phyloP scores from a whole-genome alignment of 2,797 vertebrate genomes.

The Periparus ater region DNA sequence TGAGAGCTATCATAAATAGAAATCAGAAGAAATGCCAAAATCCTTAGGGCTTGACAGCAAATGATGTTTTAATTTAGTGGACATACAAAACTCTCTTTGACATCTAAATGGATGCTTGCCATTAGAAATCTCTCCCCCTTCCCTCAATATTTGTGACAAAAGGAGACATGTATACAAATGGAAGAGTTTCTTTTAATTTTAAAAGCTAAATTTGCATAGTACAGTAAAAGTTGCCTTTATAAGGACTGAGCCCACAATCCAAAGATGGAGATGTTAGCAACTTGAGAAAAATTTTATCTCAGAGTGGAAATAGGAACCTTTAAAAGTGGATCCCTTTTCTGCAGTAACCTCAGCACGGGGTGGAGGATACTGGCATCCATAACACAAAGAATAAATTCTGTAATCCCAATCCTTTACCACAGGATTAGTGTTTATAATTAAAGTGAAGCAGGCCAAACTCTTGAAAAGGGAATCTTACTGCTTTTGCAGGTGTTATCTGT shows the following conservation, averaged over 20 bases:
- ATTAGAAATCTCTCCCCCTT: conserved; percentile 27
- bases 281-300: background rate
- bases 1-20: conserved; percentile 65
- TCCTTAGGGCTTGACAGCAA: conserved; percentile 55
- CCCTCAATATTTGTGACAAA: background rate
- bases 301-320: background rate
- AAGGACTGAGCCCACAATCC: background rate
- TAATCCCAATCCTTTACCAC: background rate
- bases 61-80: conserved; percentile 63
- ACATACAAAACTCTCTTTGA: conserved; percentile 51
- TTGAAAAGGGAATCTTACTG: background rate
- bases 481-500: background rate
- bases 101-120: conserved; percentile 54
- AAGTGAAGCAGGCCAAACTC: background rate
- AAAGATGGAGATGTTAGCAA: background rate
- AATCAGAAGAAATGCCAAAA: conserved; percentile 57
- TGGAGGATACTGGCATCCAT: background rate
- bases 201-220: conserved; percentile 4
- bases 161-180: background rate
- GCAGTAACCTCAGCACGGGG: background rate
- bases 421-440: background rate
- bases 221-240: background rate
- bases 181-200: background rate
- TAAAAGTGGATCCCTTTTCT: background rate
- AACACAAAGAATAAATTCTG: background rate